phyloP scores from a whole-genome alignment of 1,140 invertebrate genomes.

The Drosophila teissieri region DNA sequence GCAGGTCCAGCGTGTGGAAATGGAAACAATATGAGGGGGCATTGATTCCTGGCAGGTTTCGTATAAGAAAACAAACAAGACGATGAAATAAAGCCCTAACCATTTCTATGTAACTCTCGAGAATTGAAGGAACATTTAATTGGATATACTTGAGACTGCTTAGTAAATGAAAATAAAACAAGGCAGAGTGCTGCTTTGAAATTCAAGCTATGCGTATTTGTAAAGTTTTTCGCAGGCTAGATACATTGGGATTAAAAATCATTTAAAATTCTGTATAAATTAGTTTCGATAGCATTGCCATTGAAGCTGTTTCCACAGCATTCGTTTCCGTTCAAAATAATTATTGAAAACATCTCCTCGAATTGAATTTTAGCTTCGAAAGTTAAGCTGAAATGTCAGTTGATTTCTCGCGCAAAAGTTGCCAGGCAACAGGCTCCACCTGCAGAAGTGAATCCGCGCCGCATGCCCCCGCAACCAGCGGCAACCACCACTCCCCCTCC shows the following conservation, averaged over 20 bases:
- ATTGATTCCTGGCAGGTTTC: background rate
- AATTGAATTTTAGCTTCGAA: background rate
- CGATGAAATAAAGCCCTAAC: slow-evolving; percentile 1
- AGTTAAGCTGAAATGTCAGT: background rate
- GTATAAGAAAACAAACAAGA: background rate
- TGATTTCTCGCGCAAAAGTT: background rate
- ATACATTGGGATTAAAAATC: too few relatives aligned
- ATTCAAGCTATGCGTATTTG: too few relatives aligned
- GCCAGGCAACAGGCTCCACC: slow-evolving; percentile 23
- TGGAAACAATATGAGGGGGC: background rate
- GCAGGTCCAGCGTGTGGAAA: slow-evolving; percentile 7
- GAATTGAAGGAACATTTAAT: slow-evolving; percentile 1
- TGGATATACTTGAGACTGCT: background rate
- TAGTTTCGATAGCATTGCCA: too few relatives aligned
- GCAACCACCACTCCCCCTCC: background rate
- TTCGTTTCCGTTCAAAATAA: background rate
- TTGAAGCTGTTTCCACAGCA: too few relatives aligned
- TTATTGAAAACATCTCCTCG: background rate
- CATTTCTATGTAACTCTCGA: background rate
- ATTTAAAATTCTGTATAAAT: too few relatives aligned
- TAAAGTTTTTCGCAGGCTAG: too few relatives aligned
- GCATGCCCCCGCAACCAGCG: background rate
- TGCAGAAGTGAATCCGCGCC: background rate
- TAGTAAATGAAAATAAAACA: background rate
- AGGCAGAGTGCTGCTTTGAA: too few relatives aligned